Evolutionary conservation across 2,888 invertebrate genomes (phyloP).

Genomic region (Mechanitis mazaeus): DNA sequence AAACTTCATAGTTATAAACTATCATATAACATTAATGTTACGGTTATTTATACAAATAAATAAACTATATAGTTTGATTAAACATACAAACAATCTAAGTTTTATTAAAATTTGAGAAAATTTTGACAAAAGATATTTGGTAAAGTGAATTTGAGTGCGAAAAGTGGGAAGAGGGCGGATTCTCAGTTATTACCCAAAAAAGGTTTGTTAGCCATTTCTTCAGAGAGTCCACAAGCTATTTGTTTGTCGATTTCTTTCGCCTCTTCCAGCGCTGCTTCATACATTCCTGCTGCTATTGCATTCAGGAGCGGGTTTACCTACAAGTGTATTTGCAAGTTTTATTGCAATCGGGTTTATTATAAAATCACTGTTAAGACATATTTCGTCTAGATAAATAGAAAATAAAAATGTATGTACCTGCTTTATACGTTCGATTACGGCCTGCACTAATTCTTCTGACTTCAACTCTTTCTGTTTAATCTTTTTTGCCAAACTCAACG

Average conservation of each 20-base stretch:
- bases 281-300: conserved; percentile 87
- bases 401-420: conserved; percentile 59
- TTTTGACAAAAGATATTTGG: no score
- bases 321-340: conserved; percentile 1
- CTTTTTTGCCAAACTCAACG: conserved; percentile 79
- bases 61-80: no score
- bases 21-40: no score
- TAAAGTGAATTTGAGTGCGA: no score
- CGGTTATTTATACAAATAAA: no score
- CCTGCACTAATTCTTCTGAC: conserved; percentile 82
- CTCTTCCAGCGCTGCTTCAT: conserved; percentile 84
- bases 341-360: no score
- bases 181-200: conserved; percentile 77
- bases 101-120: no score
- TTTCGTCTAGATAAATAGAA: no score
- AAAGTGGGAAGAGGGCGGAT: no score
- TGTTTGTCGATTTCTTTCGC: conserved; percentile 85
- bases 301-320: conserved; percentile 84
- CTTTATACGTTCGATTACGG: conserved; percentile 86
- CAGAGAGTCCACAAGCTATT: conserved; percentile 77
- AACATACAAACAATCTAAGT: no score
- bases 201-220: conserved; percentile 82
- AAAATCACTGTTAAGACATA: no score
- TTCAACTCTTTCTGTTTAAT: conserved; percentile 80
- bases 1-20: no score